phyloP scores from a whole-genome alignment of 2,797 vertebrate genomes.

The Ctenopoma multispine region DNA sequence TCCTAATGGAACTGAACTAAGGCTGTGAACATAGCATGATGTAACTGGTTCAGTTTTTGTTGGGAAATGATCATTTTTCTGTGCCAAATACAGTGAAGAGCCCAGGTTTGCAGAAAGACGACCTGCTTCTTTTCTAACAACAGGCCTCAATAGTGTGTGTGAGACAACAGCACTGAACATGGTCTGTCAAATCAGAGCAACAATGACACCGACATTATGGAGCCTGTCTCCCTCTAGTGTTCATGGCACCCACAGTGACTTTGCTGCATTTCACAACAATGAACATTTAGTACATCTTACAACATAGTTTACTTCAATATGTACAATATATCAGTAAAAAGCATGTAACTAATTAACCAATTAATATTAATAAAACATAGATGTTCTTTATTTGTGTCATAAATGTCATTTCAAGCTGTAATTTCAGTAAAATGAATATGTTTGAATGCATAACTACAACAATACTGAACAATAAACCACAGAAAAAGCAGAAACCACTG shows the following conservation, averaged over 20 bases:
- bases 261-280: conserved; percentile 28
- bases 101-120: neutral
- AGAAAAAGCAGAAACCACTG: conserved; percentile 26
- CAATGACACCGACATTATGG: conserved; percentile 16
- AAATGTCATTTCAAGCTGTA: neutral
- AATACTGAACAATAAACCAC: neutral
- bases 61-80: conserved; percentile 5
- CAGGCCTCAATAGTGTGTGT: neutral
- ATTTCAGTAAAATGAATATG: conserved; percentile 18
- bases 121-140: neutral
- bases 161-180: conserved; percentile 8
- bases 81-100: neutral
- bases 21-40: conserved; percentile 22
- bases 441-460: neutral
- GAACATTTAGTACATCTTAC: conserved; percentile 22
- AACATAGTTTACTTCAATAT: neutral
- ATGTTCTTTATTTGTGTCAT: conserved; percentile 15
- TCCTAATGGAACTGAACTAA: conserved; percentile 22
- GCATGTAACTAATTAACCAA: accelerated
- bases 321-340: neutral
- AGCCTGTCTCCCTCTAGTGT: conserved; percentile 74
- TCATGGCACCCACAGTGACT: neutral
- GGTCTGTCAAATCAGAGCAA: conserved; percentile 20
- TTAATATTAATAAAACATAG: neutral
- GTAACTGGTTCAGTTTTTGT: conserved; percentile 16